Evolutionary conservation across 2,888 invertebrate genomes (phyloP), one percentile per base, ranked within the genome.

Genomic region (Zeuzera pyrina): DNA sequence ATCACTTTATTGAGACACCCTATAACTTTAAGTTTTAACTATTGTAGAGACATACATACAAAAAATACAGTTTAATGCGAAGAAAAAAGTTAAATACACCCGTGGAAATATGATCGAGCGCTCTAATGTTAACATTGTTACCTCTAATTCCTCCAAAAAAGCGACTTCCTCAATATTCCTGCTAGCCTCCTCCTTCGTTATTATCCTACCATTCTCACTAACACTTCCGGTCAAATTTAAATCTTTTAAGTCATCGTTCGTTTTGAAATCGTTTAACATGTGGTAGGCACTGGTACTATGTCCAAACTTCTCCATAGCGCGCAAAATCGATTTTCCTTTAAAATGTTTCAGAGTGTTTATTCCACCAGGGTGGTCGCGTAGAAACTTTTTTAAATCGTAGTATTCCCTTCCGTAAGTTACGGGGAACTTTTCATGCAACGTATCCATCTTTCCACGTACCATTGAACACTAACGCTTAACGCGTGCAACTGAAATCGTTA

Each of bases 331-430:
- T 49, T 78, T 85, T 3, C 85, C 85, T 49, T 78, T 69, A 44
- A 78, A 89, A n/a, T 65, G 64, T 43, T 83, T 71, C 1, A 93
- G 63, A 1, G 89, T 89, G 47, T 88, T 88, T 0, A 86, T 60
- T 0, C 93, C 92, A 0, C 92, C 93, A 0, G 93, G 93, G 62
- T 93, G 92, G 47, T 91, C 88, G 31, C 84, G 84, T 30, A 91
- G 48, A 52, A 93, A 92, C 19, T 76, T 63, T 28, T 85, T 71
- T 32, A 93, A 73, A 55, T 93, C 87, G 65, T 91, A 92, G 29
- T 64, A 65, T 21, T 85, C 71, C 5, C 77, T 74, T 36, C 76
- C 69, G 53, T 74, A 85, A 12, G 41, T 39, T 1, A 84, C 70
- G n/a, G n/a, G n/a, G n/a, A n/a, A n/a, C n/a, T n/a, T n/a, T n/a